A percentile compares a stretch with the other conserved stretches of the same genome.
These are phyloP conservation scores for Labroides dimidiatus DNA, from an alignment of 2,797 vertebrate genomes.

Conservation along the genomic window DNA sequence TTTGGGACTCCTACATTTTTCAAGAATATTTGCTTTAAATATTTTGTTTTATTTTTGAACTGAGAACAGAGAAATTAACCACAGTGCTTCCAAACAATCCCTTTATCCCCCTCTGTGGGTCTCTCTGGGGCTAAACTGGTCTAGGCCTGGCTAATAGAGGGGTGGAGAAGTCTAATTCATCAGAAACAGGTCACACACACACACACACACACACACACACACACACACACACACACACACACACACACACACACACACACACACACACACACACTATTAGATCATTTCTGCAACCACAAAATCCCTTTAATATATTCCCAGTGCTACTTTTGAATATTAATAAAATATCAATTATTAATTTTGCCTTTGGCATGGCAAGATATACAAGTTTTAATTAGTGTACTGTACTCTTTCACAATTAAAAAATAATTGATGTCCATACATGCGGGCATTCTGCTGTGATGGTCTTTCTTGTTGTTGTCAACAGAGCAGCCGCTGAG, in stretches of 20 bases:
- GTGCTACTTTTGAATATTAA: constrained; percentile 99
- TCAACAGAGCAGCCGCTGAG: constrained; percentile 88
- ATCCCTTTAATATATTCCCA: constrained; percentile 99
- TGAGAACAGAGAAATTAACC: constrained; percentile 18
- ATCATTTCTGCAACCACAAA: constrained; percentile 94
- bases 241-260: constrained; percentile 39
- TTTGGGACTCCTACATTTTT: neutral
- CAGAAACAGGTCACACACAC: constrained; percentile 73
- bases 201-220: constrained; percentile 45
- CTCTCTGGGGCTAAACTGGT: constrained; percentile 50
- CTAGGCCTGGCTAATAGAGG: constrained; percentile 59
- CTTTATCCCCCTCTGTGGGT: constrained; percentile 16
- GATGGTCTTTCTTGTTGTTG: constrained; percentile 95
- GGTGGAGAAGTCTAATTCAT: constrained; percentile 80
- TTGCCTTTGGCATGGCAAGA: constrained; percentile 99
- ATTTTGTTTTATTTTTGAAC: constrained; percentile 18
- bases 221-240: constrained; percentile 26
- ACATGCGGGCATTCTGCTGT: constrained; percentile 90
- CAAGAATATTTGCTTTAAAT: constrained; percentile 1
- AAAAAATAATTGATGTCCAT: constrained; percentile 99
- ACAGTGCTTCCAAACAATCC: constrained; percentile 26
- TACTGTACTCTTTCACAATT: constrained; percentile 99
- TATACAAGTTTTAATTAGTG: constrained; percentile 99
- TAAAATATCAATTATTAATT: constrained; percentile 99
- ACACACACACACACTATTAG: constrained; percentile 66